Conservation (phyloP, 2,888 invertebrate genomes). For the Empis livida region DNA sequence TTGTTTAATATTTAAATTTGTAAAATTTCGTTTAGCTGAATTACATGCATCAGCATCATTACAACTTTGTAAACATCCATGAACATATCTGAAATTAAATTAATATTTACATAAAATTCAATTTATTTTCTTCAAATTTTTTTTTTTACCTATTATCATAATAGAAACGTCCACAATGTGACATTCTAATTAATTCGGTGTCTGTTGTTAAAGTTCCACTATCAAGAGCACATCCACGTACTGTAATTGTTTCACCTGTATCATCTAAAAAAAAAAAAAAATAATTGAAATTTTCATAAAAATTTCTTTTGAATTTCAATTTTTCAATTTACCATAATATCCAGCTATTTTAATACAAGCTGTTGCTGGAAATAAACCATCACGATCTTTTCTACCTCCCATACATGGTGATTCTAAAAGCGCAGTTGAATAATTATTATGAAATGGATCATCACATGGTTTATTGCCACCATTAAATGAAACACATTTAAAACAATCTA, state of each 20-base stretch:
- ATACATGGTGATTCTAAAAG: constrained; percentile 84
- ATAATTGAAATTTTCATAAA: no score
- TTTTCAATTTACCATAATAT: constrained; percentile 53
- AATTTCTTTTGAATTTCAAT: not conserved
- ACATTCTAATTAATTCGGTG: constrained; percentile 91
- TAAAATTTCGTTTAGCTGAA: constrained; percentile 13
- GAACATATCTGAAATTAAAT: constrained; percentile 54
- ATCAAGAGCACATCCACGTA: constrained; percentile 90
- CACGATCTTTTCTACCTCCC: constrained; percentile 84
- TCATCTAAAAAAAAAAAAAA: constrained; percentile 46
- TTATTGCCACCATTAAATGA: constrained; percentile 75
- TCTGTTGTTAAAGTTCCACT: constrained; percentile 91
- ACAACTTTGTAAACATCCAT: constrained; percentile 90
- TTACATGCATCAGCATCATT: constrained; percentile 89
- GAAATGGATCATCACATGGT: constrained; percentile 91
- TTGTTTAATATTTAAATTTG: not conserved
- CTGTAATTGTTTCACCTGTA: constrained; percentile 65
- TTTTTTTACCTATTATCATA: constrained; percentile 60
- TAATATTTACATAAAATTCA: not conserved
- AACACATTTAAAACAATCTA: constrained; percentile 96
- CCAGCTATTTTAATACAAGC: constrained; percentile 94
- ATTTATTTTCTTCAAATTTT: not conserved
- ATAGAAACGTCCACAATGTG: constrained; percentile 92
- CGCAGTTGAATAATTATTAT: constrained; percentile 75
- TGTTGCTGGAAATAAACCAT: constrained; percentile 91